Evolutionary conservation across 2,888 invertebrate species (phyloP), one percentile per base, ranked within the genome.

Genomic region (Desoria tigrina): DNA sequence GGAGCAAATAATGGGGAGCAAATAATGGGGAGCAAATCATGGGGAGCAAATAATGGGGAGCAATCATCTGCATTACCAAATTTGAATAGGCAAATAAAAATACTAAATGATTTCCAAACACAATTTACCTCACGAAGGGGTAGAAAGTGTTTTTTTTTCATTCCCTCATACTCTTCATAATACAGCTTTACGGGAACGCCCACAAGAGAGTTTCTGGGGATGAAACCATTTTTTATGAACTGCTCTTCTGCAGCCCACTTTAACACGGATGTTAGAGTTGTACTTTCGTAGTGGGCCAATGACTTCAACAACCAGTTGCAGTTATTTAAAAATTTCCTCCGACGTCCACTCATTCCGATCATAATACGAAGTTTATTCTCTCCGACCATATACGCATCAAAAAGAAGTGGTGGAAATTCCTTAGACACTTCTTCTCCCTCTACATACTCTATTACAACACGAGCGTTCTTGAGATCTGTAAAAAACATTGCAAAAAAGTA

Each of bases 101-200:
- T n/a, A n/a, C n/a, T n/a, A n/a, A n/a, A n/a, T n/a, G n/a, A n/a
- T n/a, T n/a, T n/a, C n/a, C n/a, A n/a, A n/a, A n/a, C n/a, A n/a
- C n/a, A n/a, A n/a, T n/a, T n/a, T n/a, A n/a, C n/a, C n/a, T n/a
- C n/a, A n/a, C n/a, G n/a, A n/a, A n/a, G n/a, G n/a, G n/a, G n/a
- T n/a, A n/a, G n/a, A n/a, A 90, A 90, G 84, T 94, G 91, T 79
- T 89, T 92, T 1, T 82, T 78, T 79, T 94, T 94, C 9, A 95
- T 80, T 26, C 84, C 77, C 76, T 87, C 86, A 78, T 94, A 94
- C 65, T 88, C 82, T 27, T 79, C 78, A 77, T 86, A 86, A 79
- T 94, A 95, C 65, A 84, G 82, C 69, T 89, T 88, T 14, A 85
- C 79, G 14, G 86, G 81, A 2, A 94, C 82, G 42, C 90, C 82